Evolutionary conservation across 1,140 invertebrate species (phyloP).

Genomic region (Temnothorax nylanderi): DNA sequence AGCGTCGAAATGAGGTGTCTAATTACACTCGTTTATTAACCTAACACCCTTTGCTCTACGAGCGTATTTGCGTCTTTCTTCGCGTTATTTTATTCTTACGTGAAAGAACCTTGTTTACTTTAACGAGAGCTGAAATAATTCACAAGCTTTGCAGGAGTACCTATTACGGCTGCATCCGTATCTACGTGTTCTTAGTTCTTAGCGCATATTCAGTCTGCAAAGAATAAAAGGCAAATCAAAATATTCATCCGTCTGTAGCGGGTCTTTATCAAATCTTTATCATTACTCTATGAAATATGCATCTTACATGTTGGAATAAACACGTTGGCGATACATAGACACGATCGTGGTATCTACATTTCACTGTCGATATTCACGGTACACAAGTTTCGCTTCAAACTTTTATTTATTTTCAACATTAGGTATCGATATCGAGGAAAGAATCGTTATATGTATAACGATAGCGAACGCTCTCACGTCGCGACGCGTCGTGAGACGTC

Average conservation of each 20-base stretch:
- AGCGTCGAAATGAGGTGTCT: slow-evolving; percentile 73
- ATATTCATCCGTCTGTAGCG: background rate
- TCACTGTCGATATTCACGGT: background rate
- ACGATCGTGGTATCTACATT: background rate
- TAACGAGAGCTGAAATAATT: slow-evolving; percentile 71
- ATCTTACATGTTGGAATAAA: background rate
- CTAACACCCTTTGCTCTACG: slow-evolving; percentile 51
- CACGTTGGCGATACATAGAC: background rate
- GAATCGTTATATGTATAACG: background rate
- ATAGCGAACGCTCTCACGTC: background rate
- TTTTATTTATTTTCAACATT: slow-evolving; percentile 16
- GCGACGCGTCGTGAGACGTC: background rate
- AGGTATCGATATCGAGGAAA: background rate
- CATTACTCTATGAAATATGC: slow-evolving; percentile 11
- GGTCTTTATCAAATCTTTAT: slow-evolving; percentile 25
- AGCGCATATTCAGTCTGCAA: slow-evolving; percentile 23
- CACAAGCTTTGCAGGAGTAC: slow-evolving; percentile 24
- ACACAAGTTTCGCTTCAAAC: background rate
- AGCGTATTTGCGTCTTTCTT: slow-evolving; percentile 45
- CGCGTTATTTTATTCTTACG: slow-evolving; percentile 43
- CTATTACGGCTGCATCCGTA: slow-evolving; percentile 18
- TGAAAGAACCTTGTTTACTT: slow-evolving; percentile 67
- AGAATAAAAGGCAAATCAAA: slow-evolving; percentile 42
- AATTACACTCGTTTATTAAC: slow-evolving; percentile 81
- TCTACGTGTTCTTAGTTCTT: slow-evolving; percentile 31